Base-by-base conservation (phyloP, 2,888 invertebrate genomes). In the Tupiocoris notatus region DNA sequence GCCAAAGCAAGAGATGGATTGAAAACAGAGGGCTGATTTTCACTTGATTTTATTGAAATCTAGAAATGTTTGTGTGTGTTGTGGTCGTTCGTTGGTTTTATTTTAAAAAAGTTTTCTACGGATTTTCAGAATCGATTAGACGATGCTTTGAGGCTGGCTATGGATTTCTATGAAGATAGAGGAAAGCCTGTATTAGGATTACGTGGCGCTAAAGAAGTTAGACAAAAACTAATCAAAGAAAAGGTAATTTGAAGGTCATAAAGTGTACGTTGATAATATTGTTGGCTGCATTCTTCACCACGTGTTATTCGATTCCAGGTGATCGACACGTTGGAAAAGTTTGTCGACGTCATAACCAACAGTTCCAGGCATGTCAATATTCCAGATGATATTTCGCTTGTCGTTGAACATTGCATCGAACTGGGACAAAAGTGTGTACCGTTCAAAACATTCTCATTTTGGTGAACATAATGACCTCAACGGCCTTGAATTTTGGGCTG, bases 131-230 rank as follows among this genome's bases (percentile, higher is more conserved):
- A 86, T 78, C 84, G 86, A 75, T 88, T 86, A 81, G 84, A 86
- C 16, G 89, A 89, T 81, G 89, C 89, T 1, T 82, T 90, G 59
- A 85, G 86, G 18, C 82, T 90, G 58, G 89, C 88, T 7, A 83
- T 88, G 78, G 87, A 88, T 3, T 88, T 90, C 81, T 88, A 88
- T 80, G 85, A 88, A 78, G 89, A 89, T 71, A 87, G 87, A 81
- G 89, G 84, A 1, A 89, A 89, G 82, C 88, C 88, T 17, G 87
- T 89, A 0, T 86, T 87, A 0, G 88, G 88, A n/a, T 82, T 88
- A n/a, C 79, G 79, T 67, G 82, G 82, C 7, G 80, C 80, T 12
- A 78, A 81, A 75, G 78, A 80, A 67, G 79, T 79, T 23, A 77
- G 81, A 39, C 79, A 81, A 67, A 80, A 79, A 77, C 74, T 81